Evolutionary conservation across 2,113 vertebrate species (phyloP).

Genomic region (Telmatochromis bifrenatus): DNA sequence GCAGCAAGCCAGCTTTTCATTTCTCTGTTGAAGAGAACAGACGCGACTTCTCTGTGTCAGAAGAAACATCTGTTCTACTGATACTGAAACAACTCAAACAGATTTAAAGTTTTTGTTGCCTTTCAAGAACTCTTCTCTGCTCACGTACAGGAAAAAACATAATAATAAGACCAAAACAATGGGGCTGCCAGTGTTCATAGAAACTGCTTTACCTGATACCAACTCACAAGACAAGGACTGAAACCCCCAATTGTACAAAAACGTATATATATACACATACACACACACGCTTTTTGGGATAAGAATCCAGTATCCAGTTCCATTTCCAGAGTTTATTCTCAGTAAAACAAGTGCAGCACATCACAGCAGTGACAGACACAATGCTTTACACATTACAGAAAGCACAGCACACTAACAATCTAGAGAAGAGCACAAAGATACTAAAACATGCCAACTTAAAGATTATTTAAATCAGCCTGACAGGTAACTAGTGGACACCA

Average conservation of each 20-base stretch:
- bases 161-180: neutral
- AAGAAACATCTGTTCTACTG: conserved; percentile 47
- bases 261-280: rapidly evolving
- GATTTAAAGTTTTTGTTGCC: neutral
- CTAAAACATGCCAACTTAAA: neutral
- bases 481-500: neutral
- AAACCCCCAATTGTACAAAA: neutral
- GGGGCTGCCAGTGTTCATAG: neutral
- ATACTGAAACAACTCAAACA: neutral
- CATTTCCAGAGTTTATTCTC: neutral
- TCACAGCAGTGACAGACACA: neutral
- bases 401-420: neutral
- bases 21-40: conserved; percentile 28
- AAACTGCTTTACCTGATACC: neutral
- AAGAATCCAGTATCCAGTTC: neutral
- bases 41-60: neutral
- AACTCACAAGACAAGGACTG: neutral
- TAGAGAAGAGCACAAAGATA: neutral
- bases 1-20: neutral
- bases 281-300: too few relatives aligned
- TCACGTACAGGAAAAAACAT: neutral
- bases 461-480: neutral
- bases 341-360: neutral
- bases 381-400: neutral
- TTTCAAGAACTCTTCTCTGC: neutral